Evolutionary conservation across 1,140 invertebrate species (phyloP).

Genomic region (Drosophila pallidifrons): DNA sequence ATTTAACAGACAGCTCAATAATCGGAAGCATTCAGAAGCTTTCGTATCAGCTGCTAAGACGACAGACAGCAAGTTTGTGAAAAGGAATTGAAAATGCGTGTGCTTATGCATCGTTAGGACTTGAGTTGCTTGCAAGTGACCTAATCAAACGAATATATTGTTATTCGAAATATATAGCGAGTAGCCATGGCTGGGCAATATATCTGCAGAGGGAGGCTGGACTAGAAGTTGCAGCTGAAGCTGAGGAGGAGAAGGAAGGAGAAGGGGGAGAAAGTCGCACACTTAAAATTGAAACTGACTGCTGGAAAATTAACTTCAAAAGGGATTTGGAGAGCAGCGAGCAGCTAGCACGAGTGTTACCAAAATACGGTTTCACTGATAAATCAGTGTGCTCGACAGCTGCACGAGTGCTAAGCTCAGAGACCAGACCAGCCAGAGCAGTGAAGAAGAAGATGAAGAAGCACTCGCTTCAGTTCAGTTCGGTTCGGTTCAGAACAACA

Average conservation of each 20-base stretch:
- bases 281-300: conserved; percentile 70
- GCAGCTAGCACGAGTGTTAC: conserved; percentile 41
- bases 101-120: not conserved
- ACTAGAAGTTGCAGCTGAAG: too few species aligned
- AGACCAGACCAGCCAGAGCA: conserved; percentile 18
- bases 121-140: conserved; percentile 3
- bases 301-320: conserved; percentile 72
- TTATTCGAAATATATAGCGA: not conserved
- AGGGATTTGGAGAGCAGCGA: conserved; percentile 47
- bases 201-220: conserved; percentile 1
- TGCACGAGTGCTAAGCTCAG: conserved; percentile 57
- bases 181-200: conserved; percentile 17
- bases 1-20: not conserved
- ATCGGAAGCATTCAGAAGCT: not conserved
- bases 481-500: too few species aligned
- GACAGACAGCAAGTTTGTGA: not conserved
- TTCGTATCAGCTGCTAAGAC: not conserved
- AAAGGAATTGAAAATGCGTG: not conserved
- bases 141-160: conserved; percentile 20
- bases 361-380: conserved; percentile 54
- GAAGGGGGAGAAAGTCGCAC: conserved; percentile 22
- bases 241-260: not conserved
- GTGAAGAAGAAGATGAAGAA: conserved; percentile 8
- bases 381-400: conserved; percentile 62
- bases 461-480: too few species aligned